A percentile compares a stretch with the other conserved stretches of the same genome.
These are phyloP conservation scores for Urocolius indicus DNA, from an alignment of 2,113 vertebrate genomes.

Conservation along the genomic window DNA sequence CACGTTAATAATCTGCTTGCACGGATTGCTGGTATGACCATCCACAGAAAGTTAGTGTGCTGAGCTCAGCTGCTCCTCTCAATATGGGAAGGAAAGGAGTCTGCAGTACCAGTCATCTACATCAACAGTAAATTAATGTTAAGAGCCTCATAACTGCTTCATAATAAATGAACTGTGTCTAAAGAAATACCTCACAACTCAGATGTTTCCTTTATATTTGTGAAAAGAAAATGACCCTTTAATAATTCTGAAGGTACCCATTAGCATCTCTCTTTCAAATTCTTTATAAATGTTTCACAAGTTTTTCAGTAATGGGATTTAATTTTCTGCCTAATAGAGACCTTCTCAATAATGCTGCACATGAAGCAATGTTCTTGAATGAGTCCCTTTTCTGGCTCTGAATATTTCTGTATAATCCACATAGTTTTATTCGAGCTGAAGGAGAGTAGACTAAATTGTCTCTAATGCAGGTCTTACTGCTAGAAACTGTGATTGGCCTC, in stretches of 20 bases:
- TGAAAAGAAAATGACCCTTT: not conserved
- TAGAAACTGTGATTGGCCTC: not conserved
- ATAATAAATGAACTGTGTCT: not conserved
- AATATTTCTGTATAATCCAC: not conserved
- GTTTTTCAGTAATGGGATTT: not conserved
- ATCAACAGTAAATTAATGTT: not conserved
- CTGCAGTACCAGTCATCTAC: not conserved
- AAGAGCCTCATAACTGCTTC: not conserved
- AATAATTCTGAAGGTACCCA: not conserved
- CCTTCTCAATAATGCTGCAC: not conserved
- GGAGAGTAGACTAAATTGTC: not conserved
- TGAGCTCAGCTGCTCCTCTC: not conserved
- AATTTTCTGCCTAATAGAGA: not conserved
- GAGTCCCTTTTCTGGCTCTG: not conserved
- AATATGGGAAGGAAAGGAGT: not conserved
- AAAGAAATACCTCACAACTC: not conserved
- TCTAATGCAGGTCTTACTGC: not conserved
- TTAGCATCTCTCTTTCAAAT: not conserved
- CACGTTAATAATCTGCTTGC: not conserved
- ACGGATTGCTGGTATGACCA: not conserved
- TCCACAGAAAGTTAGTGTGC: not conserved
- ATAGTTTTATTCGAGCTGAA: not conserved
- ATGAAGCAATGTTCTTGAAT: not conserved
- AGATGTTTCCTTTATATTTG: not conserved
- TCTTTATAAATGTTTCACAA: not conserved